Base-by-base conservation (phyloP, 2,888 invertebrate genomes). In the Melanostoma scalare region DNA sequence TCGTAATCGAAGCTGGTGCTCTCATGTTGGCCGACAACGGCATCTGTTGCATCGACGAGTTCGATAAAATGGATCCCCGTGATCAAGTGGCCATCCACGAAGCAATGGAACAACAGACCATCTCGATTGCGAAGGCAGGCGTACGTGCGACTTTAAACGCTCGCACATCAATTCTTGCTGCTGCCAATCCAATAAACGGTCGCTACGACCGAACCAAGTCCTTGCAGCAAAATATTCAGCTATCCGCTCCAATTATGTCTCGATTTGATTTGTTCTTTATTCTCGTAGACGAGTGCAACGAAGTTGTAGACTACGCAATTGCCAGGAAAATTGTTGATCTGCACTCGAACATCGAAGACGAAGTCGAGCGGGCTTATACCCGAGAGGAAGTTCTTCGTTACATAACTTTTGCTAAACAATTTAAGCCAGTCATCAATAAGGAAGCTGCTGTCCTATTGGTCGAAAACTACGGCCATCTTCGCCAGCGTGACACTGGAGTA, bases 51-150 rank as follows among this genome's bases (percentile, higher is more conserved):
- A 99, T 99, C 87, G 99, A 99, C 89, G 99, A 99, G 92, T 99
- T 99, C 91, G 99, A 99, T 91, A 99, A 99, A 92, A 99, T 99
- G 99, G 99, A 99, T 90, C 94, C 94, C 0, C 94, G 95, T 58
- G 99, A 99, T 93, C 99, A 99, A 91, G 98, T 99, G 4, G 99
- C 99, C 55, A 99, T 99, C 87, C 99, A 99, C 92, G 99, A 99
- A 92, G 99, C 99, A 3, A 99, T 99, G 99, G 99, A 99, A 93
- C 99, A 99, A 89, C 99, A 99, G 92, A 99, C 99, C 0, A 99
- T 99, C 87, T 98, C 99, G 0, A 94, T 99, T 76, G 99, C 99
- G 0, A 99, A 99, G 94, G 98, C 99, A 0, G 99, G 99, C 1
- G 96, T 99, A 0, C 94, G 99, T 87, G 99, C 99, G 0, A 99